phyloP scores from a whole-genome alignment of 2,113 vertebrate genomes.

The Aphelocoma coerulescens region DNA sequence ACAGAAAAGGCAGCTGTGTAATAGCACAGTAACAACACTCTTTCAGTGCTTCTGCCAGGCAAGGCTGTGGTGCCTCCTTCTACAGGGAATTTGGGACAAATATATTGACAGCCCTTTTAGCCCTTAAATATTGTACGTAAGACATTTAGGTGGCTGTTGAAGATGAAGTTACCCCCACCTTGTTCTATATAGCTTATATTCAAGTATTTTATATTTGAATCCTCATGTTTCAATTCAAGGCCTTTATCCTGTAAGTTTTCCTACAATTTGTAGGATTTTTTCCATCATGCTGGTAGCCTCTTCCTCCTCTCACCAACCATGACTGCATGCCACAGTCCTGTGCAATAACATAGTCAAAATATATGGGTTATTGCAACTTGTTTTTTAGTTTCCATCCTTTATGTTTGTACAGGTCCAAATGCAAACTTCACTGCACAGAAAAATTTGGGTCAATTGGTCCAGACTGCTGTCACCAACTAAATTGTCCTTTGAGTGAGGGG shows the following conservation, averaged over 20 bases:
- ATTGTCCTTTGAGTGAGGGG: background rate
- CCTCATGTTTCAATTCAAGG: background rate
- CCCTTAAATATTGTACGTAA: background rate
- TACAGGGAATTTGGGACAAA: background rate
- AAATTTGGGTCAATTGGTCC: background rate
- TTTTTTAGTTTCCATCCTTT: background rate
- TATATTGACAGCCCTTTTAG: background rate
- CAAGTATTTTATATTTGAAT: background rate
- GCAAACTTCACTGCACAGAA: background rate
- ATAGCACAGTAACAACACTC: background rate
- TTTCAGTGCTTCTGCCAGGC: background rate
- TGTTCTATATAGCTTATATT: background rate
- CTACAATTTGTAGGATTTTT: background rate
- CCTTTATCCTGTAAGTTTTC: background rate
- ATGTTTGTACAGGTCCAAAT: background rate
- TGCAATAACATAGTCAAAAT: background rate
- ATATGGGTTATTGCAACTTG: background rate
- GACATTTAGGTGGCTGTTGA: background rate
- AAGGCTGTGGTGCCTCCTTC: background rate
- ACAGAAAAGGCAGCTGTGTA: background rate
- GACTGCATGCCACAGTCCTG: background rate
- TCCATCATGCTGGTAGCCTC: background rate
- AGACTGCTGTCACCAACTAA: background rate
- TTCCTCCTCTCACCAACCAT: background rate
- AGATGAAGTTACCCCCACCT: background rate